A percentile compares a stretch with the other conserved stretches of the same genome.
These are phyloP conservation scores for Nerophis ophidion DNA, from an alignment of 2,113 vertebrate species.

Conservation along the genomic window DNA sequence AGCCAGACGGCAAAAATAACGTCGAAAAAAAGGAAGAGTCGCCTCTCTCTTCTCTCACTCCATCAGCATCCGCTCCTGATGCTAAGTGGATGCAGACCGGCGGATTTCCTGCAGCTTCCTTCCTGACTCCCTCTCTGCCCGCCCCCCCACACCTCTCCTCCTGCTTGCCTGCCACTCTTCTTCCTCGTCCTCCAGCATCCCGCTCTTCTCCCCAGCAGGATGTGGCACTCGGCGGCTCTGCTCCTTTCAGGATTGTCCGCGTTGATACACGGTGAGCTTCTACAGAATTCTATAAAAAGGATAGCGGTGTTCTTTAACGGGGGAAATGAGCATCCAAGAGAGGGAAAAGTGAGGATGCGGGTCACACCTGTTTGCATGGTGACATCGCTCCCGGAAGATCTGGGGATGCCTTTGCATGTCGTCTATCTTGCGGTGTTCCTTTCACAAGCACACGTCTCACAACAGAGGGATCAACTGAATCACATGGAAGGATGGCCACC, in stretches of 20 bases:
- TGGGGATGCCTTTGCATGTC: background rate
- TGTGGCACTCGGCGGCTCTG: conserved; percentile 71
- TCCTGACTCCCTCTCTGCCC: conserved; percentile 38
- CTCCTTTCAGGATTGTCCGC: conserved; percentile 69
- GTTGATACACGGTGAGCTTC: conserved; percentile 70
- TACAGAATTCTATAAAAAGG: background rate
- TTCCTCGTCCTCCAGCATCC: conserved; percentile 23
- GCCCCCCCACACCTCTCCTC: conserved; percentile 21
- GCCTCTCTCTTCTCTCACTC: conserved; percentile 17
- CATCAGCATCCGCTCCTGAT: conserved; percentile 45
- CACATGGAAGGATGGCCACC: background rate
- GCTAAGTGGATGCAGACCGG: conserved; percentile 58
- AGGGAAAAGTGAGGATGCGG: conserved; percentile 13
- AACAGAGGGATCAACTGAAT: background rate
- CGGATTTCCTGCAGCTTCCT: conserved; percentile 54
- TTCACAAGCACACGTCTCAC: no score
- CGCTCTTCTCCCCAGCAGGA: conserved; percentile 52
- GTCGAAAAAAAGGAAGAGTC: conserved; percentile 11
- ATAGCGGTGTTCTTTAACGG: background rate
- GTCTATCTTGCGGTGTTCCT: background rate
- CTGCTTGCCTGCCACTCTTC: conserved; percentile 2
- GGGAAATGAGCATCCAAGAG: background rate
- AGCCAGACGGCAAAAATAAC: conserved; percentile 14
- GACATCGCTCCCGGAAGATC: no score
- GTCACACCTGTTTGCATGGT: conserved; percentile 6